These are phyloP conservation scores for Archaeoteleia sp. DNA, from an alignment of 2,888 invertebrate species.

Conservation along the genomic window DNA sequence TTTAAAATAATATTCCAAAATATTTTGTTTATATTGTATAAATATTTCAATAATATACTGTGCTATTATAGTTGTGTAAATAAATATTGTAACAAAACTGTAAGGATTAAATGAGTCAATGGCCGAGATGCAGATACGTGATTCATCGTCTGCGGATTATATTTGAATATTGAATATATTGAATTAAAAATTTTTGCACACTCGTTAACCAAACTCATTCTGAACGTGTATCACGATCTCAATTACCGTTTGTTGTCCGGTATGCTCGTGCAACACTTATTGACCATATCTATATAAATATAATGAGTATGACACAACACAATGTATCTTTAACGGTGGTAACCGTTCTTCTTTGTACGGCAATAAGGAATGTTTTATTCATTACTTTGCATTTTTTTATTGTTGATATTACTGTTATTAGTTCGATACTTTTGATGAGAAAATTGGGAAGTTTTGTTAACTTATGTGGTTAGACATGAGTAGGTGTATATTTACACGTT, in stretches of 20 bases:
- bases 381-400: conserved; percentile 13
- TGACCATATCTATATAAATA: conserved; percentile 6
- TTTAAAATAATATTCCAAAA: too few species aligned
- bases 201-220: conserved; percentile 36
- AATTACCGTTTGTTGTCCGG: conserved; percentile 48
- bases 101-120: conserved; percentile 37
- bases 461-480: too few species aligned
- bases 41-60: too few species aligned
- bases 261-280: too few species aligned
- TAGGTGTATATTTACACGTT: too few species aligned
- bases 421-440: conserved; percentile 1
- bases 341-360: conserved; percentile 32
- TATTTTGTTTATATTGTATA: too few species aligned
- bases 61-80: too few species aligned
- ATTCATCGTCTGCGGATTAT: too few species aligned
- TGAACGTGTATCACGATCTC: conserved; percentile 51
- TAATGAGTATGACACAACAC: conserved; percentile 29
- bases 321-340: conserved; percentile 27
- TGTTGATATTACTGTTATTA: not conserved
- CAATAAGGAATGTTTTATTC: conserved; percentile 26
- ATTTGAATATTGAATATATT: conserved; percentile 31
- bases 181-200: conserved; percentile 39
- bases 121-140: conserved; percentile 26
- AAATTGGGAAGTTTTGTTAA: too few species aligned
- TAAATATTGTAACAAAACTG: too few species aligned